Base-by-base conservation (phyloP, 2,113 vertebrate genomes). In the Pteruthius melanotis region DNA sequence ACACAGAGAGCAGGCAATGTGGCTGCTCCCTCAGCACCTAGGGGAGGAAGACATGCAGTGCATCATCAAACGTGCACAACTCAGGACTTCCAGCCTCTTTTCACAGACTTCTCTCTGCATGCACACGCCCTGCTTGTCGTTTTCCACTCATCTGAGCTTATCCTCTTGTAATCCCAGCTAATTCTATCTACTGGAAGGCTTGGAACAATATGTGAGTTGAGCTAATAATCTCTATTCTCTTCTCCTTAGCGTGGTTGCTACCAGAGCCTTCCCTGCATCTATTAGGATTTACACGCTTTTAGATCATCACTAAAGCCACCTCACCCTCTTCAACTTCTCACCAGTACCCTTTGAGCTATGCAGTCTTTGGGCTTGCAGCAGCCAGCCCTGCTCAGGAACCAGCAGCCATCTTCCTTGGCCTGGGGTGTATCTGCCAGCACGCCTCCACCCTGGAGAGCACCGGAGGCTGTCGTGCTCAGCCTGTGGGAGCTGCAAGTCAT, bases 1-100 rank as follows among this genome's bases (percentile, higher is more conserved):
- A 70, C 2, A 26, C 1, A 0, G 5, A 3, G 1, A 37, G 45
- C 9, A 15, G 56, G 39, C 33, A 20, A 54, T 5, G 13, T 18
- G 21, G 78, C 68, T 59, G 49, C 72, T 59, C 42, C 2, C 21
- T 45, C 60, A 28, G 60, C 35, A 30, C 7, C 26, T 0, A 0
- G 21, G 8, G 24, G 33, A 35, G 42, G 30, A 50, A 26, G 21
- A 35, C 16, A 28, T 0, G 0, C 30, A 27, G n/a, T 1, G 2
- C 0, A 1, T 30, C 45, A 30, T 27, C 40, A 54, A 50, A 45
- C 40, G 44, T 8, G 30, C 40, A n/a, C 54, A 56, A 19, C 30
- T 16, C 0, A 0, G 45, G 23, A 69, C 39, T 44, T 42, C 35
- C 22, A 66, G 57, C 23, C 66, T 70, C 71, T 82, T 81, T 47